phyloP scores from a whole-genome alignment of 2,888 invertebrate genomes.

The Campoplex capitator region DNA sequence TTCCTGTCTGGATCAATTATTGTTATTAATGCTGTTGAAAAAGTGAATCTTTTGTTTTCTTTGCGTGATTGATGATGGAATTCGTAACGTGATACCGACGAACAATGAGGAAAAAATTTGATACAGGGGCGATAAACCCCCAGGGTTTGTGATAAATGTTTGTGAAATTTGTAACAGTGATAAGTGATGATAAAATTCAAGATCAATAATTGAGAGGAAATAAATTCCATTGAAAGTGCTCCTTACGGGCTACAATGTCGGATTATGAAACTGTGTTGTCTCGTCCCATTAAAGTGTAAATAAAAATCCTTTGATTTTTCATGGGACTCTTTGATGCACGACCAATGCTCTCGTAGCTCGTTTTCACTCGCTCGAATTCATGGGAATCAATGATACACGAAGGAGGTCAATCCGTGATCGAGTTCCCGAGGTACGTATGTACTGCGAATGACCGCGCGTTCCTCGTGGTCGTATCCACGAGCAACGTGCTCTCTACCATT shows the following conservation, averaged over 20 bases:
- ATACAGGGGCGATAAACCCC: constrained; percentile 1
- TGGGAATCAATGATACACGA: constrained; percentile 48
- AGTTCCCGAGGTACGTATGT: constrained; percentile 59
- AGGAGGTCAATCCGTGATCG: constrained; percentile 43
- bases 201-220: not conserved
- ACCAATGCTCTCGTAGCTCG: constrained; percentile 1
- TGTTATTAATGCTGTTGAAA: constrained; percentile 2
- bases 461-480: constrained; percentile 37
- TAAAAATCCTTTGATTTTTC: constrained; percentile 21
- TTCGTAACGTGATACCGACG: not conserved
- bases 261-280: not conserved
- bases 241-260: constrained; percentile 7
- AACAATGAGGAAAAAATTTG: not conserved
- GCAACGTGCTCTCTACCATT: constrained; percentile 27
- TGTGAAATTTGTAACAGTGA: constrained; percentile 28
- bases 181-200: constrained; percentile 7
- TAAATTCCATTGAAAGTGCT: constrained; percentile 8
- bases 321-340: not conserved
- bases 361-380: constrained; percentile 24
- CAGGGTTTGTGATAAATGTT: constrained; percentile 38
- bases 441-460: constrained; percentile 46
- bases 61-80: constrained; percentile 27
- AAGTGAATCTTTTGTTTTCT: constrained; percentile 9
- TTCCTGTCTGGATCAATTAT: no score
- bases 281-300: not conserved